phyloP scores from a whole-genome alignment of 2,113 vertebrate genomes.

The Thinocorus orbignyianus region DNA sequence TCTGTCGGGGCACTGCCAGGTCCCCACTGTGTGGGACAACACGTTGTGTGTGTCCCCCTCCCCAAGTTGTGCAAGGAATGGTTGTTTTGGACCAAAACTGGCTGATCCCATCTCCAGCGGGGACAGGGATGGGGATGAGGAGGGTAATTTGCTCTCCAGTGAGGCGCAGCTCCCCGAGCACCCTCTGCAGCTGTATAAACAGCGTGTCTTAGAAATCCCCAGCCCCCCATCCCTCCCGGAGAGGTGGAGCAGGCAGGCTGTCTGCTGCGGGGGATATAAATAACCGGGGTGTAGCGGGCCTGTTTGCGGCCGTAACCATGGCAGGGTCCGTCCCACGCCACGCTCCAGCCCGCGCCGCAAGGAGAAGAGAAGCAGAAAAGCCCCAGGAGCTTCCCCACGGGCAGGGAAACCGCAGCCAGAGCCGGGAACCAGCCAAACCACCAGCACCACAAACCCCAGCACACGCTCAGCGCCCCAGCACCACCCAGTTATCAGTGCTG shows the following conservation, averaged over 20 bases:
- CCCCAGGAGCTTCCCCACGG: not conserved
- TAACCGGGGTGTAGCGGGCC: not conserved
- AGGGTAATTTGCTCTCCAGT: fast-evolving
- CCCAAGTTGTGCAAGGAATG: not conserved
- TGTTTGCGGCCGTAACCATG: slow-evolving; percentile 66
- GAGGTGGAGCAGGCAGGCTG: slow-evolving; percentile 9
- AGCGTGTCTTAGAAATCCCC: slow-evolving; percentile 6
- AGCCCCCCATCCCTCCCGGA: not conserved
- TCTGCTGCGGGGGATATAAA: slow-evolving; percentile 45
- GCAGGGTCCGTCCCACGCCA: not conserved
- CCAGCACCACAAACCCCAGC: not conserved
- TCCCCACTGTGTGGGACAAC: fast-evolving
- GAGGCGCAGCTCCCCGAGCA: not conserved
- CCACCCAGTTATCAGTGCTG: fast-evolving
- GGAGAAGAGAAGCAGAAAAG: not conserved
- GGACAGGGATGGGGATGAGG: not conserved
- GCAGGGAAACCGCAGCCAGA: fast-evolving
- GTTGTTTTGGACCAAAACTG: not conserved
- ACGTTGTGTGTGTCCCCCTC: not conserved
- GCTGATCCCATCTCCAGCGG: fast-evolving
- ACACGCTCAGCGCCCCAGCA: fast-evolving
- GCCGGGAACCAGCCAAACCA: not conserved
- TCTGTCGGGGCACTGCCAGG: not conserved
- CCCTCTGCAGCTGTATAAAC: slow-evolving; percentile 25
- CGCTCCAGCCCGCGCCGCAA: not conserved